These are phyloP conservation scores for Anhinga rufa DNA, from an alignment of 2,113 vertebrate species.

Conservation along the genomic window DNA sequence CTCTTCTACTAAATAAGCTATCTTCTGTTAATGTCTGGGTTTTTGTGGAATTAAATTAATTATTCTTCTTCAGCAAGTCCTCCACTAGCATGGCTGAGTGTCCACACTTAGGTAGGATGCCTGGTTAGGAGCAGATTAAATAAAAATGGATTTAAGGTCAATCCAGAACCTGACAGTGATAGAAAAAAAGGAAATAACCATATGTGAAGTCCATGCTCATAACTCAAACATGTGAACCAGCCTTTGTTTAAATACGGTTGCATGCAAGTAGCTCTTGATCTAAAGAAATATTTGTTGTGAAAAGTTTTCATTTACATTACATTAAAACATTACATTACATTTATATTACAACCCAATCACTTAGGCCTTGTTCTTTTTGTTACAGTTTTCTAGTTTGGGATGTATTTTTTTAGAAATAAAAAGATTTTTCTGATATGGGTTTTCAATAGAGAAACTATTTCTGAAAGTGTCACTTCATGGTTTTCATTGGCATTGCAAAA, in stretches of 20 bases:
- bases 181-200: neutral
- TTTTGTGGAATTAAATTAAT: neutral
- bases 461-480: neutral
- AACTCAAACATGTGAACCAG: neutral
- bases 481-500: neutral
- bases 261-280: neutral
- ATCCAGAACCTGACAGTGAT: neutral
- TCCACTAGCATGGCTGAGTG: neutral
- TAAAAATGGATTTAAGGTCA: neutral
- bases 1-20: neutral
- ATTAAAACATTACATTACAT: neutral
- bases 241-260: neutral
- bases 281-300: neutral
- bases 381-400: neutral
- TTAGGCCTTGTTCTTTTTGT: neutral
- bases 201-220: neutral
- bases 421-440: rapidly evolving
- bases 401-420: neutral
- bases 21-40: neutral
- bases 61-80: neutral
- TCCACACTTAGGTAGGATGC: neutral
- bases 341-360: neutral
- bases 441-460: neutral
- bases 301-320: neutral
- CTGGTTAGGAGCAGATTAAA: neutral